Percentiles rank a stretch among this genome's conserved stretches.
These are phyloP conservation scores for Drosophila buzzatii DNA, from an alignment of 2,888 invertebrate species.

Conservation along the genomic window DNA sequence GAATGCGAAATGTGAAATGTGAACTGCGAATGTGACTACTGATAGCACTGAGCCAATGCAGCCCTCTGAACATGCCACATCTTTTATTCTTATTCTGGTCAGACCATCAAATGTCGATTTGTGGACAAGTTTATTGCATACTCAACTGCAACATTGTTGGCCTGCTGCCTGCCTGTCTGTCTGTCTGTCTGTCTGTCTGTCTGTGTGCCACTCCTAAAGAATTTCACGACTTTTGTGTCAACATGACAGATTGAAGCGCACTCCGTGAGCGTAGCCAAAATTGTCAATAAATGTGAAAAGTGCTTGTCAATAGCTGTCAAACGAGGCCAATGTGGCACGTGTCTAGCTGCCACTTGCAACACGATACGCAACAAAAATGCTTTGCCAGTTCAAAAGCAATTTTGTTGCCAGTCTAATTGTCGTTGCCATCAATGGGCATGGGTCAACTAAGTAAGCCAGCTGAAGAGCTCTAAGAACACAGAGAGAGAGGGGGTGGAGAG, in stretches of 20 bases:
- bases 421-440: background rate
- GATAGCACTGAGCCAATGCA: slow-evolving; percentile 16
- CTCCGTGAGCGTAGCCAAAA: slow-evolving; percentile 35
- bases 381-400: slow-evolving; percentile 41
- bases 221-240: slow-evolving; percentile 32
- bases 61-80: background rate
- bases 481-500: background rate
- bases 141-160: slow-evolving; percentile 43
- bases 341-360: slow-evolving; percentile 41
- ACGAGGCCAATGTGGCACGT: slow-evolving; percentile 56
- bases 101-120: slow-evolving; percentile 45
- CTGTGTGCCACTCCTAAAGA: slow-evolving; percentile 18
- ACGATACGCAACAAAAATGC: slow-evolving; percentile 23
- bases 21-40: slow-evolving; percentile 1
- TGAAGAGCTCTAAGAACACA: background rate
- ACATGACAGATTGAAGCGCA: slow-evolving; percentile 62
- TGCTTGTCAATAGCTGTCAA: slow-evolving; percentile 54
- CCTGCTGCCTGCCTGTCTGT: slow-evolving; percentile 30
- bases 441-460: background rate
- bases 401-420: slow-evolving; percentile 45
- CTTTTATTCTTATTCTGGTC: slow-evolving; percentile 3
- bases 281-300: slow-evolving; percentile 59
- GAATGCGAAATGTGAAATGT: background rate
- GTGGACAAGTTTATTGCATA: slow-evolving; percentile 22
- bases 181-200: slow-evolving; percentile 22